phyloP scores from a whole-genome alignment of 92 coral and sea anemone genomes.

The Zoanthus solanderi region DNA sequence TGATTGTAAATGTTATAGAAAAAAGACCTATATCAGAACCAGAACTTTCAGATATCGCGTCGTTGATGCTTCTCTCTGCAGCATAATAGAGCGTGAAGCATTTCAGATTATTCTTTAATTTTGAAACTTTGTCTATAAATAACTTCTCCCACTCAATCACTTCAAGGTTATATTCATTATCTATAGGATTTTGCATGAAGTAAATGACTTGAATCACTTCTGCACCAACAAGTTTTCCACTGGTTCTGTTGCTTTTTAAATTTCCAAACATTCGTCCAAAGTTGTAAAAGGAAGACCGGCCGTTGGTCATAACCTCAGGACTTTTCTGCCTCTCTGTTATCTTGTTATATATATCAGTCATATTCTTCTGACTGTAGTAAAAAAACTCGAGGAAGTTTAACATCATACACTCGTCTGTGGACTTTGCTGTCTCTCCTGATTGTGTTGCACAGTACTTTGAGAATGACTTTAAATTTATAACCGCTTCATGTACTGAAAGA shows the following conservation, averaged over 20 bases:
- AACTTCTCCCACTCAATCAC: constrained; percentile 62
- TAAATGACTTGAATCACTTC: constrained; percentile 54
- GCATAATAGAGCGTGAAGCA: constrained; percentile 60
- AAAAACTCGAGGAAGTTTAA: constrained; percentile 53
- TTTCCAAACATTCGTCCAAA: constrained; percentile 59
- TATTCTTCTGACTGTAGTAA: constrained; percentile 26
- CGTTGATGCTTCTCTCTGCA: constrained; percentile 75
- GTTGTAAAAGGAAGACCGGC: constrained; percentile 51
- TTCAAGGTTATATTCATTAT: constrained; percentile 32
- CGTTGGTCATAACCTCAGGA: constrained; percentile 59
- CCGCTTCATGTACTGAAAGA: constrained; percentile 33
- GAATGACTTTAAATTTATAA: constrained; percentile 31
- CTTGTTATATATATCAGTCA: constrained; percentile 27
- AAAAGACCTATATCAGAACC: constrained; percentile 58
- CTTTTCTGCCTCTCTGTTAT: constrained; percentile 36
- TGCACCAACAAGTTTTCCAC: constrained; percentile 44
- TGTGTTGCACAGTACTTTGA: constrained; percentile 38
- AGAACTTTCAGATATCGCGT: constrained; percentile 78
- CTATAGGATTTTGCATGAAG: constrained; percentile 47
- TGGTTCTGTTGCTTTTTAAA: constrained; percentile 22
- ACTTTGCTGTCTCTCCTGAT: constrained; percentile 20
- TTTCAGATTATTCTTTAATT: constrained; percentile 41
- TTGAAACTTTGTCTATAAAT: constrained; percentile 38
- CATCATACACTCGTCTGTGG: constrained; percentile 16
- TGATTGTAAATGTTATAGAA: constrained; percentile 69